Percentiles rank a stretch among this genome's conserved stretches.
Conservation (phyloP, 2,113 vertebrate species). For the Actenoides lindsayi region DNA sequence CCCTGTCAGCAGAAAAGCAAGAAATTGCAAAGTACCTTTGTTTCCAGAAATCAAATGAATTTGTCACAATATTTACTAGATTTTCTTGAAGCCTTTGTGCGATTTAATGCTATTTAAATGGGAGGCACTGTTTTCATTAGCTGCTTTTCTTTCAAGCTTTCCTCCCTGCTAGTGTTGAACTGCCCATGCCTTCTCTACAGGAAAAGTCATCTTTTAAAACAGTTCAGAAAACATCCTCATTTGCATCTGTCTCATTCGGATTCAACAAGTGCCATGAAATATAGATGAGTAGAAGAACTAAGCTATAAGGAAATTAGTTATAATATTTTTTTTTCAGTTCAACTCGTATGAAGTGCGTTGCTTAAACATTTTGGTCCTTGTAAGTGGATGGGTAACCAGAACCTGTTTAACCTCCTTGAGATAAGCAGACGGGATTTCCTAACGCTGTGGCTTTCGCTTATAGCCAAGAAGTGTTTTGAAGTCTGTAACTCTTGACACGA, state of each 20-base stretch:
- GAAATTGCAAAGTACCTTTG: not conserved
- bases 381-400: not conserved
- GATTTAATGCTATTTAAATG: not conserved
- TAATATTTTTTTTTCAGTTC: not conserved
- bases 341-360: not conserved
- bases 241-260: not conserved
- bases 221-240: not conserved
- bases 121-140: not conserved
- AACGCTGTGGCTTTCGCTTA: not conserved
- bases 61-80: not conserved
- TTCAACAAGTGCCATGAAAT: not conserved
- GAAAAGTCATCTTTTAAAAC: not conserved
- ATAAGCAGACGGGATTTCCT: constrained; percentile 33
- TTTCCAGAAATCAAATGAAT: not conserved
- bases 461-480: constrained; percentile 34
- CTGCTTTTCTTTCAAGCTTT: not conserved
- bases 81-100: not conserved
- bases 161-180: not conserved
- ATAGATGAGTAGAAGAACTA: not conserved
- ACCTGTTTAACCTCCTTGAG: constrained; percentile 31
- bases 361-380: not conserved
- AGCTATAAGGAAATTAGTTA: not conserved
- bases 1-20: not conserved
- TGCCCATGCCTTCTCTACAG: not conserved
- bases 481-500: constrained; percentile 21